Conservation (phyloP, 2,888 invertebrate species). For the Hirtodrosophila trivittata region DNA sequence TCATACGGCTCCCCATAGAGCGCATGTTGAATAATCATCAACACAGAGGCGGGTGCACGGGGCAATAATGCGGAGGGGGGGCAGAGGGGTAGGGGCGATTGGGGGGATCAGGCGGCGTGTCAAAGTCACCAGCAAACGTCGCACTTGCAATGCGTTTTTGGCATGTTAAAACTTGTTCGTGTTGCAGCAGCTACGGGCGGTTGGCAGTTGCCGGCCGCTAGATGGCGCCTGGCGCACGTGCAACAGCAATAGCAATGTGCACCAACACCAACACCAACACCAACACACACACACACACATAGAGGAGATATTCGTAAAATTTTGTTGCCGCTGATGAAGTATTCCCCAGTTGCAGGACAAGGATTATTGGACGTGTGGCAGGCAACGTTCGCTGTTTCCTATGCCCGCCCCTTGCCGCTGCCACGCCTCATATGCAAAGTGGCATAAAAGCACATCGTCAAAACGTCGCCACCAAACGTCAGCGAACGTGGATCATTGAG, state of each 20-base stretch:
- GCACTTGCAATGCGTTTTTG: conserved; percentile 73
- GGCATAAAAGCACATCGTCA: conserved; percentile 77
- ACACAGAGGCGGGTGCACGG: conserved; percentile 29
- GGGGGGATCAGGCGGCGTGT: conserved; percentile 37
- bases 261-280: conserved; percentile 17
- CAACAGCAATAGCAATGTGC: conserved; percentile 46
- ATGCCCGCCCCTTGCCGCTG: neutral
- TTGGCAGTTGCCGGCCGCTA: conserved; percentile 56
- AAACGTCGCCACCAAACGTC: conserved; percentile 56
- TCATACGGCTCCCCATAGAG: conserved; percentile 76
- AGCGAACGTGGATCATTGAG: conserved; percentile 23
- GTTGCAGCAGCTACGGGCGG: conserved; percentile 26
- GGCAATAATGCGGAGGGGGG: neutral
- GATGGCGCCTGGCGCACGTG: conserved; percentile 71
- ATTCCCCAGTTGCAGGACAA: conserved; percentile 82
- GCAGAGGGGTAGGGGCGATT: neutral
- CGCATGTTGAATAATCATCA: conserved; percentile 82
- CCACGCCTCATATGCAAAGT: conserved; percentile 73
- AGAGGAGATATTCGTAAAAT: conserved; percentile 80
- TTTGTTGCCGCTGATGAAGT: conserved; percentile 82
- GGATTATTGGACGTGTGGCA: conserved; percentile 81
- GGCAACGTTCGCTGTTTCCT: conserved; percentile 52
- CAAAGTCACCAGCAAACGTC: conserved; percentile 56
- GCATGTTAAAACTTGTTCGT: conserved; percentile 75
- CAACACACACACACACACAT: conserved; percentile 14